phyloP scores from a whole-genome alignment of 2,113 vertebrate species.

The Taurulus bubalis region DNA sequence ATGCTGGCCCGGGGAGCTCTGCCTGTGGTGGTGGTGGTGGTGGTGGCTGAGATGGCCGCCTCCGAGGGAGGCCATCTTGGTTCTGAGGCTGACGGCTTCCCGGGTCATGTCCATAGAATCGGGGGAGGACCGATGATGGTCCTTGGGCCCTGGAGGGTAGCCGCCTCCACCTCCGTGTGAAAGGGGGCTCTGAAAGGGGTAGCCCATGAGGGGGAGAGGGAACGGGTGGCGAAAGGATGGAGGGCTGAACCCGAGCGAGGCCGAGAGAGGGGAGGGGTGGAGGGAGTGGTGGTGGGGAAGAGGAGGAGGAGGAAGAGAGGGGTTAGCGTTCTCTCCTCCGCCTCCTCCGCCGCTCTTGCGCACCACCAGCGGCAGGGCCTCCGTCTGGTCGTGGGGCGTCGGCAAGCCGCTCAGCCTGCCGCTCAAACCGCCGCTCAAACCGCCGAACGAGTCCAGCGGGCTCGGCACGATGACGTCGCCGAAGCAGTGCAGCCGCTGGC shows the following conservation, averaged over 20 bases:
- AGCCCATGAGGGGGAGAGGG: constrained; percentile 96
- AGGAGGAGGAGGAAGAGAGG: constrained; percentile 77
- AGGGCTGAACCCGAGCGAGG: constrained; percentile 92
- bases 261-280: constrained; percentile 93
- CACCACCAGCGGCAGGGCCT: constrained; percentile 96
- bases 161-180: constrained; percentile 86
- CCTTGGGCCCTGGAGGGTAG: constrained; percentile 87
- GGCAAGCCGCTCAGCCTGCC: constrained; percentile 81
- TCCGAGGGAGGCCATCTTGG: constrained; percentile 92
- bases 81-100: constrained; percentile 95
- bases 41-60: constrained; percentile 84
- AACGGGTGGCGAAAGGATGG: constrained; percentile 98
- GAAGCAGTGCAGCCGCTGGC: constrained; percentile 97
- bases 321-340: constrained; percentile 66
- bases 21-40: constrained; percentile 90
- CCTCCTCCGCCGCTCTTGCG: constrained; percentile 87
- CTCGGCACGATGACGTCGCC: constrained; percentile 96
- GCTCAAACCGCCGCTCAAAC: constrained; percentile 46
- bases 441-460: constrained; percentile 91
- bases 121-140: constrained; percentile 89
- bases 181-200: constrained; percentile 94
- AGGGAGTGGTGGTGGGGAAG: constrained; percentile 92
- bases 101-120: constrained; percentile 95
- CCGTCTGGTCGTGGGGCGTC: constrained; percentile 92
- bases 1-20: constrained; percentile 93